Evolutionary conservation across 2,113 vertebrate species (phyloP).

Genomic region (human (Homo sapiens)): GRCh38 chr5:66165501-66166000

Average conservation of each 20-base stretch:
- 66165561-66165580: constrained; percentile 3
- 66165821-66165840: neutral
- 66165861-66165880: neutral
- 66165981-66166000: neutral
- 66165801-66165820: neutral
- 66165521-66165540: constrained; percentile 19
- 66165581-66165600: neutral
- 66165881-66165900: neutral
- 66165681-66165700: neutral
- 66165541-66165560: constrained; percentile 8
- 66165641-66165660: constrained; percentile 3
- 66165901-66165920: neutral
- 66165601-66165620: neutral
- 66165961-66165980: neutral
- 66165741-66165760: neutral
- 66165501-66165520: neutral
- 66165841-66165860: neutral
- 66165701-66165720: neutral
- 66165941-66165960: neutral
- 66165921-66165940: neutral
- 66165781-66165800: neutral
- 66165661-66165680: neutral
- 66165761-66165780: neutral
- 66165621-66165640: neutral
- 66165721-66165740: neutral